Base-by-base conservation (phyloP, 2,888 invertebrate genomes). In the Loripinus fragilis region DNA sequence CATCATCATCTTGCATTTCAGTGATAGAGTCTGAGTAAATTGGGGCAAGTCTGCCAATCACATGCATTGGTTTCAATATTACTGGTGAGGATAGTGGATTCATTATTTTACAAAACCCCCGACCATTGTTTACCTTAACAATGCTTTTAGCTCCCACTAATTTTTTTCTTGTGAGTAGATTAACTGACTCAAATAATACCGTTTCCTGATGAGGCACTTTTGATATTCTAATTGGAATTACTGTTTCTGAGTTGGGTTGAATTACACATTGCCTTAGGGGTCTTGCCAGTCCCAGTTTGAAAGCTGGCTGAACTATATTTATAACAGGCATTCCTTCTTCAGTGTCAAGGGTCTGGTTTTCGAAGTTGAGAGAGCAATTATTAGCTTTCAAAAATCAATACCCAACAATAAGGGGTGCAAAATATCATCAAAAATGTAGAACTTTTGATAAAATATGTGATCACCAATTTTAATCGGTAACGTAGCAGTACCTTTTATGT, bases 371-470 rank as follows among this genome's bases (percentile, higher is more conserved):
- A 45, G 30, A 74, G 42, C 78, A 78, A 20, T 71, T 75, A 45
- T 74, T 28, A 2, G 2, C 20, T 73, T 71, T 25, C 28, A 80
- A 55, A 55, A 80, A 25, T 80, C 73, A 10, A 52, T 42, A 0
- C 76, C 80, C 3, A 80, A 2, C 20, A 80, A 55, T 2, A 80
- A 17, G 0, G 48, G 20, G n/a, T 80, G 80, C 33, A 70, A 73
- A 55, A 80, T 74, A 17, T 71, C 30, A 38, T 80, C 66, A 42
- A 80, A 71, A 10, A 80, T 55, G 52, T 80, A 66, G n/a, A 71
- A 73, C 25, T 55, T 73, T 25, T 80, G 75, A 17, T 1, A n/a
- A 66, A 80, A 73, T 1, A 20, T 0, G 0, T 7, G 2, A 8
- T 69, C 33, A n/a, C 78, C 78, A 28, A 71, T 71, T 60, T 38